phyloP scores from a whole-genome alignment of 2,113 vertebrate genomes.

The Tylochromis polylepis region DNA sequence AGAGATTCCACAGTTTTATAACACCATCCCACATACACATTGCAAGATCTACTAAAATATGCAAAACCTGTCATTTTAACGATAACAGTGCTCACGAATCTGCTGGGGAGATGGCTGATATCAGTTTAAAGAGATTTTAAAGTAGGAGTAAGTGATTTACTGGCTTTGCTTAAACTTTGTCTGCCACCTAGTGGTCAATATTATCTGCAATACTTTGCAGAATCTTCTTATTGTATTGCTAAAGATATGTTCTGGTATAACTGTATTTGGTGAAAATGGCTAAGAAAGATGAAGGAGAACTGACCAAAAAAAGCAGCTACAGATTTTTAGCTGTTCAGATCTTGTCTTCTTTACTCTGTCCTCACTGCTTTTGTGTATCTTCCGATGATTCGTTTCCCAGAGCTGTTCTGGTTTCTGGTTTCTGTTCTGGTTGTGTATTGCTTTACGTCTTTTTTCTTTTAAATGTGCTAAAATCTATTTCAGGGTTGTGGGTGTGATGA shows the following conservation, averaged over 20 bases:
- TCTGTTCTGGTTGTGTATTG: neutral
- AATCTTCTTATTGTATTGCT: neutral
- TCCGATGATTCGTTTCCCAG: neutral
- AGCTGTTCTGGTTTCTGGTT: neutral
- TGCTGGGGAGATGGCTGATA: neutral
- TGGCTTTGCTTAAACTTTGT: neutral
- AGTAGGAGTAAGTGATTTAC: neutral
- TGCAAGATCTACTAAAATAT: neutral
- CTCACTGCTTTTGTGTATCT: conserved; percentile 3
- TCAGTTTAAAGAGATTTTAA: neutral
- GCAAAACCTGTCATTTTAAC: neutral
- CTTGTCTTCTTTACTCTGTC: neutral
- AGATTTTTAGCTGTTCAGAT: conserved; percentile 18
- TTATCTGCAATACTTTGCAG: neutral
- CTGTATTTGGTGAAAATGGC: neutral
- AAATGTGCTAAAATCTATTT: neutral
- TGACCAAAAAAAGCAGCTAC: neutral
- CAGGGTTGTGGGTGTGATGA: neutral
- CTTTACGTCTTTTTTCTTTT: neutral
- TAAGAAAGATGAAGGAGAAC: neutral
- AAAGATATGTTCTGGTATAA: neutral
- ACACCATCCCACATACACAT: accelerated
- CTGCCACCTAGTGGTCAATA: conserved; percentile 57
- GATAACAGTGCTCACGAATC: neutral
- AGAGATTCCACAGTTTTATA: neutral